Conservation (phyloP, 2,113 vertebrate genomes). For the Phalacrocorax pelagicus region DNA sequence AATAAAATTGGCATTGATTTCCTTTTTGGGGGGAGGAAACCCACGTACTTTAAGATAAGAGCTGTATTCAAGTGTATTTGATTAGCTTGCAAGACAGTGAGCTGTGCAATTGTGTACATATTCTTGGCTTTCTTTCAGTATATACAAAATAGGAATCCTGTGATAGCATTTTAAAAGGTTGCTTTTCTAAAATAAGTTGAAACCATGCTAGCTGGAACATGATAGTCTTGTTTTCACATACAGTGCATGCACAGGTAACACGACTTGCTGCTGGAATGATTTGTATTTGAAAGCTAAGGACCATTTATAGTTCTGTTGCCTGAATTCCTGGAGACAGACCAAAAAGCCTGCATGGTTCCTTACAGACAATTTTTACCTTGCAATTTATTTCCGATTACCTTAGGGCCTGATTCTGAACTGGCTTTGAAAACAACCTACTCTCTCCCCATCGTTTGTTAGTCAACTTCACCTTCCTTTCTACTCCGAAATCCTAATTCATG, state of each 20-base stretch:
- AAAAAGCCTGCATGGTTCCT: neutral
- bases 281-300: neutral
- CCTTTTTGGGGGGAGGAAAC: neutral
- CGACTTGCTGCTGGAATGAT: neutral
- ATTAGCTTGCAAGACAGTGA: neutral
- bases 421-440: neutral
- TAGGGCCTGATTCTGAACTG: neutral
- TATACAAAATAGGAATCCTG: neutral
- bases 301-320: neutral
- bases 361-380: neutral
- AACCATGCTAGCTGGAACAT: neutral
- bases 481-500: neutral
- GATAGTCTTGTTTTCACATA: neutral
- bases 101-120: neutral
- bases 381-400: neutral
- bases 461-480: neutral
- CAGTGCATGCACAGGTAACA: neutral
- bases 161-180: neutral
- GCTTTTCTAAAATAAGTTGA: neutral
- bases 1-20: constrained; percentile 32
- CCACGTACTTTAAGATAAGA: neutral
- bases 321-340: neutral
- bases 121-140: neutral
- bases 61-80: neutral
- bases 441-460: fast-evolving